phyloP scores from a whole-genome alignment of 2,113 vertebrate genomes.

The Synodontis membranacea region DNA sequence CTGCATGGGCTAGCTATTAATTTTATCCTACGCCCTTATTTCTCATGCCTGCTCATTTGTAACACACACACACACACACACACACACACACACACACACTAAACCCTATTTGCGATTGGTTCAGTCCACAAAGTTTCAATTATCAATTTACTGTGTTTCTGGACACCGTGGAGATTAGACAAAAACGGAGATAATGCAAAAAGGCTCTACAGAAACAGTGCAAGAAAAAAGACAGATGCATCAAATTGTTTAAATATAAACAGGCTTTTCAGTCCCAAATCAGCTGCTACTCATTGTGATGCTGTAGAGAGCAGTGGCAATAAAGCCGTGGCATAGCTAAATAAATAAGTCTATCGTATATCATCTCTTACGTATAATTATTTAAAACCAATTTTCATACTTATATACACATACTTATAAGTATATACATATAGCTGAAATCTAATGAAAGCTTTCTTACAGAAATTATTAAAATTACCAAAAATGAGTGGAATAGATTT shows the following conservation, averaged over 20 bases:
- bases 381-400: too few species aligned
- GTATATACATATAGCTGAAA: too few species aligned
- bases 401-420: too few species aligned
- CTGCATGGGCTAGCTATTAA: not conserved
- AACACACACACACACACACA: not conserved
- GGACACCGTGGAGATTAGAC: not conserved
- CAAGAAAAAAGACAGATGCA: not conserved
- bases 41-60: not conserved
- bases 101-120: too few species aligned
- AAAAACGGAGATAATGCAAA: not conserved
- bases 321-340: not conserved
- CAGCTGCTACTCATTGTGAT: not conserved
- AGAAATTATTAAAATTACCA: not conserved
- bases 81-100: too few species aligned
- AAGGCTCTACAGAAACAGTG: not conserved
- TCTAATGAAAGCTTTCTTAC: not conserved
- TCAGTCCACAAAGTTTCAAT: too few species aligned
- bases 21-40: not conserved
- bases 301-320: not conserved
- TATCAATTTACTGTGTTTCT: not conserved
- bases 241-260: not conserved
- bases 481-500: not conserved
- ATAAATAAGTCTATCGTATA: not conserved
- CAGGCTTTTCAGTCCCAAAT: not conserved
- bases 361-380: too few species aligned